A percentile compares a stretch with the other conserved stretches of the same genome.
These are phyloP conservation scores for Sinonovacula constricta DNA, from an alignment of 1,140 invertebrate genomes.

Conservation along the genomic window DNA sequence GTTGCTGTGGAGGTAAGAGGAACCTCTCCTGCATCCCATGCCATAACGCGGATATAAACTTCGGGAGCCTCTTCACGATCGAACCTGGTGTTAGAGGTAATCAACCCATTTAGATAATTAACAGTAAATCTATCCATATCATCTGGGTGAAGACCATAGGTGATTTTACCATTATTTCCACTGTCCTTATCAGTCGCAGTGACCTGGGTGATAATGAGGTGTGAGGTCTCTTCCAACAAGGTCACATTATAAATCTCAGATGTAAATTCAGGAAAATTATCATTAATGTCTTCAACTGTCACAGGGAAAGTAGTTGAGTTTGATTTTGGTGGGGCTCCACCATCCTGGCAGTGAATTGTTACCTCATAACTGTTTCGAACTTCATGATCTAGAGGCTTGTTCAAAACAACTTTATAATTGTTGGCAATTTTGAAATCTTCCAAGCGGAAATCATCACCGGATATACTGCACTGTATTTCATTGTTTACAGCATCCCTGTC, in stretches of 20 bases:
- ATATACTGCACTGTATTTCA: slow-evolving; percentile 64
- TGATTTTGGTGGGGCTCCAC: slow-evolving; percentile 70
- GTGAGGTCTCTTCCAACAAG: slow-evolving; percentile 88
- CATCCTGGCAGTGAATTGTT: slow-evolving; percentile 61
- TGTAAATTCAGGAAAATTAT: slow-evolving; percentile 94
- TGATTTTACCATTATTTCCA: slow-evolving; percentile 85
- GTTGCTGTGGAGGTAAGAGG: slow-evolving; percentile 93
- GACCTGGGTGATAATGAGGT: slow-evolving; percentile 81
- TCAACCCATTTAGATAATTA: slow-evolving; percentile 60
- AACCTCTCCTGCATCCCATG: slow-evolving; percentile 64
- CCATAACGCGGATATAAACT: slow-evolving; percentile 65
- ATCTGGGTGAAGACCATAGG: slow-evolving; percentile 60
- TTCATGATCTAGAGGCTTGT: slow-evolving; percentile 57
- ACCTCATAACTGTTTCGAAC: slow-evolving; percentile 51
- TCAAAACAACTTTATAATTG: slow-evolving; percentile 66
- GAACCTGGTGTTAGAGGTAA: slow-evolving; percentile 59
- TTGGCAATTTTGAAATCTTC: slow-evolving; percentile 60
- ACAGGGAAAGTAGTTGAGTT: slow-evolving; percentile 87
- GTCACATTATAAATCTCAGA: slow-evolving; percentile 58
- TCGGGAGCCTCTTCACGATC: slow-evolving; percentile 65
- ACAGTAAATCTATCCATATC: slow-evolving; percentile 60
- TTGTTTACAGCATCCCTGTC: slow-evolving; percentile 74
- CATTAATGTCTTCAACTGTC: slow-evolving; percentile 91
- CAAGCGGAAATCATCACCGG: slow-evolving; percentile 61
- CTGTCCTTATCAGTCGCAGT: slow-evolving; percentile 88